Evolutionary conservation across 2,888 invertebrate species (phyloP), one percentile per base, ranked within the genome.

Genomic region (Ernsta delagoae): DNA sequence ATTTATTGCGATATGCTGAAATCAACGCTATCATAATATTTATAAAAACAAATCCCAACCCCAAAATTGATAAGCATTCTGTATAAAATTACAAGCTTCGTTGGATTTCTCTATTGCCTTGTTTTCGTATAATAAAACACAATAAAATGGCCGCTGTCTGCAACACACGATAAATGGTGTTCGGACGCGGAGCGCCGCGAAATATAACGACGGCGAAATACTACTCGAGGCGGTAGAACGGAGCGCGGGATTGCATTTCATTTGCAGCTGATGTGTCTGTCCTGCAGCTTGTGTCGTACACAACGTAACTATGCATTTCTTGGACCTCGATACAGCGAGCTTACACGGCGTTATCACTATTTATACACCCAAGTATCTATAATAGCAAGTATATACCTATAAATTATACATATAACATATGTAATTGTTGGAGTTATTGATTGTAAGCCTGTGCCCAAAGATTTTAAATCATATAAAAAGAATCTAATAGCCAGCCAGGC

Each of bases 111-210:
- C 31, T 31, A 34, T 61, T 48, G 61, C 61, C 12, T 61, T 61
- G 61, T 61, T 50, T 59, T 50, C 61, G 45, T 61, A 62, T 62
- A 62, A 62, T 62, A 62, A 62, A 62, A 62, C 62, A 62, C 62
- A 62, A 62, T 62, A 62, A 62, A 62, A 53, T 62, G 39, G 8
- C 39, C 62, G 16, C 50, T 53, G 62, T 62, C 62, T 62, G 16
- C 62, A 62, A 11, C 62, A 61, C 50, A 62, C 36, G 62, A 62
- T 62, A 62, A 62, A 62, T 62, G 62, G 50, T 53, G 62, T 62
- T 39, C 50, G 62, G 36, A 53, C 24, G 7, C 24, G 50, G 48
- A 61, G 61, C 48, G 34, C 62, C 50, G 53, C 62, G 48, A 53
- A 62, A 62, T 62, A 62, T 62, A 16, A 53, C 62, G 7, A 34